Evolutionary conservation across 2,113 vertebrate species (phyloP).

Genomic region (Orthonyx spaldingii): DNA sequence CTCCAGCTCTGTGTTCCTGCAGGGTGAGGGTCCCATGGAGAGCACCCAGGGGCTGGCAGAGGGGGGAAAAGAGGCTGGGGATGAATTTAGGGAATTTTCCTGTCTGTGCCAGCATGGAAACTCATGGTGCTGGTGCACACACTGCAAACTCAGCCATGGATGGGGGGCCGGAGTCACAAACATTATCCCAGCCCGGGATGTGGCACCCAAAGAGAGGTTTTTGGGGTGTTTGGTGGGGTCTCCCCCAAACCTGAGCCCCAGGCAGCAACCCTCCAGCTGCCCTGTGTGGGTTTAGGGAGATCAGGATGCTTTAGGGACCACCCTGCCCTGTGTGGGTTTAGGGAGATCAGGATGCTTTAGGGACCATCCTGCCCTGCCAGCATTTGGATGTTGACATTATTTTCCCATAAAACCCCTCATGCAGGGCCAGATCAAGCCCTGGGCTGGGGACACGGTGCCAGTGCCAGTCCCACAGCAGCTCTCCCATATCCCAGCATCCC

Average conservation of each 20-base stretch:
- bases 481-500: conserved; percentile 52
- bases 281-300: neutral
- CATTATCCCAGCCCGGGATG: neutral
- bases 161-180: neutral
- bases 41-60: neutral
- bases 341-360: neutral
- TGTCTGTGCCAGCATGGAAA: neutral
- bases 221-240: neutral
- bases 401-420: neutral
- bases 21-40: neutral
- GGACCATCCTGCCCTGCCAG: neutral
- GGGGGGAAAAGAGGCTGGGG: neutral
- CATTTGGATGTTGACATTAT: rapidly evolving
- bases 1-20: neutral
- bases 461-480: neutral
- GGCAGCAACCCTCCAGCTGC: neutral
- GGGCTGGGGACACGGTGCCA: neutral
- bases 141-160: rapidly evolving
- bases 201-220: neutral
- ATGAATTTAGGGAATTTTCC: neutral
- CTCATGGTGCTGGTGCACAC: neutral
- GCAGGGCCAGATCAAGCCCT: neutral
- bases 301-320: neutral
- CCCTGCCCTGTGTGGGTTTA: neutral
- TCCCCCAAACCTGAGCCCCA: neutral